phyloP scores from a whole-genome alignment of 2,888 invertebrate genomes.

The Thelaira solivaga region DNA sequence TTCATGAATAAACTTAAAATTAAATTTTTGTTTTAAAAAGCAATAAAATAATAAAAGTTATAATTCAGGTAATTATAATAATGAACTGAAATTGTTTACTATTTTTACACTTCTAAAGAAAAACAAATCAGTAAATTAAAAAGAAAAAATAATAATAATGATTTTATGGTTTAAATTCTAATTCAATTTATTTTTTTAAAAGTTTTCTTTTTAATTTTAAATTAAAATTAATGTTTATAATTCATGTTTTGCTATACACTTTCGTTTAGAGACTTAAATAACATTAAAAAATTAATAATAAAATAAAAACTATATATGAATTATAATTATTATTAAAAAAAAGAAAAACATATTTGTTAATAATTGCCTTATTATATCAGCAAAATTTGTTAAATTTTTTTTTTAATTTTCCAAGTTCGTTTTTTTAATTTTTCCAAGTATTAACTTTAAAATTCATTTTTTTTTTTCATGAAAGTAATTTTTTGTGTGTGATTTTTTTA shows the following conservation, averaged over 20 bases:
- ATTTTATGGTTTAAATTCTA: background rate
- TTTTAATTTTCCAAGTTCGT: slow-evolving; percentile 27
- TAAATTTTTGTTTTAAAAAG: too few relatives aligned
- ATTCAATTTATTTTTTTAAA: background rate
- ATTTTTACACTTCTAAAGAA: background rate
- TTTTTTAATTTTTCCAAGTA: slow-evolving; percentile 10
- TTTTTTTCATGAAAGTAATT: slow-evolving; percentile 35
- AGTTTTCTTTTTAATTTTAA: background rate
- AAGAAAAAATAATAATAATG: background rate
- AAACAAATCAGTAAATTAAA: background rate
- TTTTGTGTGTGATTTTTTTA: slow-evolving; percentile 1
- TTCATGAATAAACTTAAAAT: too few relatives aligned
- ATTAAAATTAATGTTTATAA: slow-evolving; percentile 28
- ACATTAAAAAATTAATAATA: slow-evolving; percentile 21
- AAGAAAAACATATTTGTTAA: slow-evolving; percentile 33
- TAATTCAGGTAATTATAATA: slow-evolving; percentile 27
- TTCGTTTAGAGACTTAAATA: slow-evolving; percentile 25
- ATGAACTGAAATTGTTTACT: slow-evolving; percentile 19
- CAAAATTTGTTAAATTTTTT: slow-evolving; percentile 67
- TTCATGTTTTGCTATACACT: slow-evolving; percentile 52
- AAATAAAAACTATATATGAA: too few relatives aligned
- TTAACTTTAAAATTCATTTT: slow-evolving; percentile 25
- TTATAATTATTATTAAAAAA: too few relatives aligned
- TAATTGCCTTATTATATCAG: slow-evolving; percentile 71
- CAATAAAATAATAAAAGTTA: background rate